Percentiles rank a stretch among this genome's conserved stretches.
Conservation (phyloP, 2,113 vertebrate genomes). For the Festucalex cinctus region DNA sequence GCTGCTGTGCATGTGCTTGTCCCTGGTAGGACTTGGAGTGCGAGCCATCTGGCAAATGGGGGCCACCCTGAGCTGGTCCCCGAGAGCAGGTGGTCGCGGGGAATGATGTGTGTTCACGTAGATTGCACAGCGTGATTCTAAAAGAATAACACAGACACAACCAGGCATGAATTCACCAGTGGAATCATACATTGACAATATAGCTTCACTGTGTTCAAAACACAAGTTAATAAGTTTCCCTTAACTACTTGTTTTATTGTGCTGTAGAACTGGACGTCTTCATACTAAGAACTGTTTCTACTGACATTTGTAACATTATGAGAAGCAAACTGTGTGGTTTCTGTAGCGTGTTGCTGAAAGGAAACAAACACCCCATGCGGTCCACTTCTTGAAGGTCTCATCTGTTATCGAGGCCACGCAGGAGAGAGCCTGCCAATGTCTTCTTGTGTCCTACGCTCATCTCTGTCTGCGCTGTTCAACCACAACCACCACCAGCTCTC, state of each 20-base stretch:
- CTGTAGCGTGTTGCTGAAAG: not conserved
- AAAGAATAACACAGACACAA: not conserved
- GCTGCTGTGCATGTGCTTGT: conserved; percentile 1
- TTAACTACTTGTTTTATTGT: not conserved
- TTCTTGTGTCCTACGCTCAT: not conserved
- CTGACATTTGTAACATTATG: not conserved
- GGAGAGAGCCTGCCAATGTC: not conserved
- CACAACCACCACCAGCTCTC: conserved; percentile 21
- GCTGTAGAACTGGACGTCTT: not conserved
- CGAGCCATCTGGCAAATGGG: conserved; percentile 11
- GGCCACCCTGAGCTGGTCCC: conserved; percentile 1
- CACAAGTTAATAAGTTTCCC: not conserved
- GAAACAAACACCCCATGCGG: not conserved
- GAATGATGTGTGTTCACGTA: conserved; percentile 48
- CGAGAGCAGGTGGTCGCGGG: not conserved
- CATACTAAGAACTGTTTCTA: not conserved
- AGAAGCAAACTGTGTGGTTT: not conserved
- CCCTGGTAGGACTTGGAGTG: conserved; percentile 5
- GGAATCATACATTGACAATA: not conserved
- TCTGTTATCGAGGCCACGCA: not conserved
- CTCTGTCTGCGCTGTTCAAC: conserved; percentile 11
- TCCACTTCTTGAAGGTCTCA: too few species aligned
- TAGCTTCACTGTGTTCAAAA: not conserved
- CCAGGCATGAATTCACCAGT: not conserved
- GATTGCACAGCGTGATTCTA: conserved; percentile 18